Evolutionary conservation across 92 coral and sea anemone genomes (phyloP).

Genomic region (Nematostella vectensis): DNA sequence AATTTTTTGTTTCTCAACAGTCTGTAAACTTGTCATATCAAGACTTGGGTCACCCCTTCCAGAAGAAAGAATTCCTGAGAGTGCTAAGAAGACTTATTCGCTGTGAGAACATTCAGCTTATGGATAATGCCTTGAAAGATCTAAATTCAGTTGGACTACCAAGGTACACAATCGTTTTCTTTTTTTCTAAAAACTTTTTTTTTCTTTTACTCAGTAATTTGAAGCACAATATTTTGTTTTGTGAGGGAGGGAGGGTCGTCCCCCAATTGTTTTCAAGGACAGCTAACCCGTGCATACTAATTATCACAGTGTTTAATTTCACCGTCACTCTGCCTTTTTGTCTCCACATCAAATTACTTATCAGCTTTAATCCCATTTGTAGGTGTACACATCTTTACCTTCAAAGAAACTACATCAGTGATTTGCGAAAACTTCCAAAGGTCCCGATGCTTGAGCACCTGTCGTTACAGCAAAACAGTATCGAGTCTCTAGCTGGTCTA

Average conservation of each 20-base stretch:
- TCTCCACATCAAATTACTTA: no score
- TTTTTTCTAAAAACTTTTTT: background rate
- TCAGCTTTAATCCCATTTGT: constrained; percentile 9
- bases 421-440: constrained; percentile 61
- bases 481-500: constrained; percentile 64
- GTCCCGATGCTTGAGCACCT: constrained; percentile 73
- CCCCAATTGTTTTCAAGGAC: no score
- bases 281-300: no score
- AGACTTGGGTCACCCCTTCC: constrained; percentile 88
- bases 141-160: constrained; percentile 74
- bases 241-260: no score
- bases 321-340: no score
- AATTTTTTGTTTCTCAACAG: constrained; percentile 30
- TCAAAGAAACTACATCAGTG: constrained; percentile 79
- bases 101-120: constrained; percentile 86
- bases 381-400: constrained; percentile 87
- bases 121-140: constrained; percentile 83
- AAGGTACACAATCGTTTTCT: constrained; percentile 48
- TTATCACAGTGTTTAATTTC: no score
- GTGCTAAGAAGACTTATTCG: constrained; percentile 80
- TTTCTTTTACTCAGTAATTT: background rate
- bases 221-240: no score
- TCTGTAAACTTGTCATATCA: constrained; percentile 89
- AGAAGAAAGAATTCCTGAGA: constrained; percentile 76
- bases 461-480: constrained; percentile 87